phyloP scores from a whole-genome alignment of 2,888 invertebrate genomes.

The Hypomecis atomaria region DNA sequence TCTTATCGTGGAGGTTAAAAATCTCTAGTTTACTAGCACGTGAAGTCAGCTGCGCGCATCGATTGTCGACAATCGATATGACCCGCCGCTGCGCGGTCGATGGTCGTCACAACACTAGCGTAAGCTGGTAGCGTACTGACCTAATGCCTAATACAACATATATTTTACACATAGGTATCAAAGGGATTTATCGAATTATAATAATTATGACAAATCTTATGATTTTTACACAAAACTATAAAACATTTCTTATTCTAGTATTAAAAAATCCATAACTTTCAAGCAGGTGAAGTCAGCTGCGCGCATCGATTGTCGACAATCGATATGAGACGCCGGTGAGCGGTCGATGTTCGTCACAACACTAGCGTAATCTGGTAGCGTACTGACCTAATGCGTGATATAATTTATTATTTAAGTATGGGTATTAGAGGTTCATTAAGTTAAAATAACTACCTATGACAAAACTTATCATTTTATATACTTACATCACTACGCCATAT shows the following conservation, averaged over 20 bases:
- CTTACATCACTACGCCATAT: no score
- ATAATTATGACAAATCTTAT: no score
- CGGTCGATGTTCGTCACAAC: slow-evolving; percentile 35
- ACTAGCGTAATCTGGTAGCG: slow-evolving; percentile 3
- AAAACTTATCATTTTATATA: no score
- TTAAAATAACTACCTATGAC: no score
- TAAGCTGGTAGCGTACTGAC: not conserved
- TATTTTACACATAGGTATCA: no score
- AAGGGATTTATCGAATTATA: no score
- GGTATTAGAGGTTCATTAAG: no score
- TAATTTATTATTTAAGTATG: no score
- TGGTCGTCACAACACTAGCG: slow-evolving; percentile 29
- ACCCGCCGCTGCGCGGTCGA: slow-evolving; percentile 28
- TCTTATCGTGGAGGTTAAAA: not conserved
- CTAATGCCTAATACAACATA: not conserved
- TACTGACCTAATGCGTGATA: no score
- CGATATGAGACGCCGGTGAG: slow-evolving; percentile 31
- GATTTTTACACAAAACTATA: no score
- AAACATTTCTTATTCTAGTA: no score
- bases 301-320: slow-evolving; percentile 43
- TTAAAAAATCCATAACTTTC: not conserved
- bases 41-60: slow-evolving; percentile 39
- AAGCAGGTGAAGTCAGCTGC: slow-evolving; percentile 33
- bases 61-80: slow-evolving; percentile 45
- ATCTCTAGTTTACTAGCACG: not conserved